Conservation (phyloP, 2,113 vertebrate species). For the Pseudois nayaur region DNA sequence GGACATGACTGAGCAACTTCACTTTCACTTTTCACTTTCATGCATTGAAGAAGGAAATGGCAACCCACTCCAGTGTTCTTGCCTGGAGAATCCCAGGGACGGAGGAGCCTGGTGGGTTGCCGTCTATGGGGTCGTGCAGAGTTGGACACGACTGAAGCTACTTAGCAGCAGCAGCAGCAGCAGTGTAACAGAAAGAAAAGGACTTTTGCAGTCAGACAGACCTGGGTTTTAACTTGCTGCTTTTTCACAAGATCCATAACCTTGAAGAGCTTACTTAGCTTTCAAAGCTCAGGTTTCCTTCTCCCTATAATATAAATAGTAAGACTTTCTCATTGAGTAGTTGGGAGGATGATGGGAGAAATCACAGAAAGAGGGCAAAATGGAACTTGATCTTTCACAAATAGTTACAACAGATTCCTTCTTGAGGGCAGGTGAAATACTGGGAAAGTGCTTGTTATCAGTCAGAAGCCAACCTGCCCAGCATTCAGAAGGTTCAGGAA, state of each 20-base stretch:
- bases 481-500: background rate
- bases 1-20: no score
- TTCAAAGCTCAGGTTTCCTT: background rate
- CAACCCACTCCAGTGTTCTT: no score
- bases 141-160: no score
- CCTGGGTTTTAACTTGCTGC: background rate
- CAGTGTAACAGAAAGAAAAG: background rate
- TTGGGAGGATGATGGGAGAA: background rate
- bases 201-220: background rate
- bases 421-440: background rate
- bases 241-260: background rate
- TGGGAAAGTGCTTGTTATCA: background rate
- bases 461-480: background rate
- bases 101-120: no score
- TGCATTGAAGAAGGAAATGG: no score
- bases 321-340: background rate
- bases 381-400: background rate
- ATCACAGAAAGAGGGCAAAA: background rate
- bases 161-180: no score
- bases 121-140: accelerated
- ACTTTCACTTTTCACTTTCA: no score
- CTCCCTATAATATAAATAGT: background rate
- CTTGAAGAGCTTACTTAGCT: background rate
- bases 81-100: no score
- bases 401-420: background rate